A percentile compares a stretch with the other conserved stretches of the same genome.
phyloP scores from a whole-genome alignment of 2,888 invertebrate species.

The Ormyrus pomaceus region DNA sequence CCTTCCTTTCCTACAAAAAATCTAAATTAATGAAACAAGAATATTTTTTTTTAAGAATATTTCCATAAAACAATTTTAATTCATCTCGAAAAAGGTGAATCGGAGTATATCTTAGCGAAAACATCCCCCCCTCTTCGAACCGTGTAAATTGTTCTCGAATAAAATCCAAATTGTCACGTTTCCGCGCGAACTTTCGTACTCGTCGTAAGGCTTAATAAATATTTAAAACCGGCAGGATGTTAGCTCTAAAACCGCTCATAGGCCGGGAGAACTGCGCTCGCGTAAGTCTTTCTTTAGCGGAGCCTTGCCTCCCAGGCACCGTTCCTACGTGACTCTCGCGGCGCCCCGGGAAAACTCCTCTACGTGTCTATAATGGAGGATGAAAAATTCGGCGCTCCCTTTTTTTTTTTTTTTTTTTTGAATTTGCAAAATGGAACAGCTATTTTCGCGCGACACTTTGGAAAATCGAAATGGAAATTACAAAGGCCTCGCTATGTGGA shows the following conservation, averaged over 20 bases:
- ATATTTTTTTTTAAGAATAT: no score
- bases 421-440: slow-evolving; percentile 20
- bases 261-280: not conserved
- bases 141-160: no score
- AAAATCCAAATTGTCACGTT: not conserved
- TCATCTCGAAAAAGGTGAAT: no score
- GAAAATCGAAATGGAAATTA: slow-evolving; percentile 46
- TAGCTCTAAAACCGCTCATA: not conserved
- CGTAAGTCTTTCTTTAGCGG: slow-evolving; percentile 18
- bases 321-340: not conserved
- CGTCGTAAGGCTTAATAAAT: slow-evolving; percentile 11
- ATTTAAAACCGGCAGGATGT: slow-evolving; percentile 3
- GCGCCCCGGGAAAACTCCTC: not conserved
- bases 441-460: slow-evolving; percentile 11
- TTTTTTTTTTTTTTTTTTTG: no score
- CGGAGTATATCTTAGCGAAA: no score
- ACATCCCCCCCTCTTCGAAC: no score
- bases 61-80: no score
- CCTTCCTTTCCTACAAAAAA: no score
- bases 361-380: slow-evolving; percentile 21
- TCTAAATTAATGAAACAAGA: no score
- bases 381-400: slow-evolving; percentile 29
- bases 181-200: not conserved
- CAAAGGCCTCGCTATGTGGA: slow-evolving; percentile 3
- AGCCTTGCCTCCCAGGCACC: not conserved